phyloP scores from a whole-genome alignment of 2,888 invertebrate species.

The Melieria picta region DNA sequence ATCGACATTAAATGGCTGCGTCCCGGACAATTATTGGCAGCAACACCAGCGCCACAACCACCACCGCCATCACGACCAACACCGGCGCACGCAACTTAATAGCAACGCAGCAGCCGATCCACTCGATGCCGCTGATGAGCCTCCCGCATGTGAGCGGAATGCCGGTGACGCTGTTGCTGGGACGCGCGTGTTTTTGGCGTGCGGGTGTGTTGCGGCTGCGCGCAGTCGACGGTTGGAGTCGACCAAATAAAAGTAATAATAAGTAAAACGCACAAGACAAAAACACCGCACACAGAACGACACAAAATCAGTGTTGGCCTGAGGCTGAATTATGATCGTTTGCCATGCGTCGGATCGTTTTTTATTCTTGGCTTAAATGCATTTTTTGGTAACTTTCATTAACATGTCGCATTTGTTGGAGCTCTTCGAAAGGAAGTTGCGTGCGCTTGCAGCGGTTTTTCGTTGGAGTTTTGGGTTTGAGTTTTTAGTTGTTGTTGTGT shows the following conservation, averaged over 20 bases:
- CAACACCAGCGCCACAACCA: too few relatives aligned
- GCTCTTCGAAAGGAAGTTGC: slow-evolving; percentile 21
- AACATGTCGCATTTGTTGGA: slow-evolving; percentile 21
- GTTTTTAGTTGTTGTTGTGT: neutral
- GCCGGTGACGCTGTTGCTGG: neutral
- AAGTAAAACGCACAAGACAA: neutral
- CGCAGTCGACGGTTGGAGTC: slow-evolving; percentile 5
- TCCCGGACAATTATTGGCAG: slow-evolving; percentile 24
- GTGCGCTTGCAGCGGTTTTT: slow-evolving; percentile 32
- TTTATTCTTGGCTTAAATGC: slow-evolving; percentile 5
- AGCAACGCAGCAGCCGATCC: slow-evolving; percentile 29
- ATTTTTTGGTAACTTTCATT: slow-evolving; percentile 21
- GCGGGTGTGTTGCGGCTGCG: neutral
- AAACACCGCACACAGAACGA: neutral
- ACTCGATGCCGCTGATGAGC: slow-evolving; percentile 15
- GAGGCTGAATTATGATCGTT: slow-evolving; percentile 38
- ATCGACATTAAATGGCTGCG: slow-evolving; percentile 38
- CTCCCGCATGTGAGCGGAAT: neutral
- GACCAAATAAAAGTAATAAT: neutral
- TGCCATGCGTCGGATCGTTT: slow-evolving; percentile 32
- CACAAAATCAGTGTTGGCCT: neutral
- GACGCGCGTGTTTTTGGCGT: too few relatives aligned
- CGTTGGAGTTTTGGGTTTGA: neutral
- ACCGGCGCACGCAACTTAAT: neutral
- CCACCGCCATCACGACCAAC: too few relatives aligned